Conservation (phyloP, 1,140 invertebrate species). For the Pachypeltis micranthus region DNA sequence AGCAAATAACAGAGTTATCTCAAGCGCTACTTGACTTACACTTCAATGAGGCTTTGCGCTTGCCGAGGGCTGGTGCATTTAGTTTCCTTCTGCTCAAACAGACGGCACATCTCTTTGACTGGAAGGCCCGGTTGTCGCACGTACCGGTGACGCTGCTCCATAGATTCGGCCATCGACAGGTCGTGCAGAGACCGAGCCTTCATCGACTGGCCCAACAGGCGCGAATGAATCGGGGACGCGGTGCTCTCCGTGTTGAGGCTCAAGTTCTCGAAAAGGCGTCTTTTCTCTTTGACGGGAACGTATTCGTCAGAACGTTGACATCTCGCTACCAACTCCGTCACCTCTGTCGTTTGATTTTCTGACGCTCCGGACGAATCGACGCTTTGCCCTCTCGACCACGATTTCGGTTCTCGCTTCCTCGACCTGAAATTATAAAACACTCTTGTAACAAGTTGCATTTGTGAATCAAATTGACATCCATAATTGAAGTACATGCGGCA, state of each 20-base stretch:
- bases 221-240: conserved; percentile 31
- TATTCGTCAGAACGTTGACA: conserved; percentile 43
- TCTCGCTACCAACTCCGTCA: conserved; percentile 37
- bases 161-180: conserved; percentile 34
- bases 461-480: no score
- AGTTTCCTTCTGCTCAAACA: neutral
- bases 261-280: conserved; percentile 44
- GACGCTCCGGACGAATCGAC: conserved; percentile 3
- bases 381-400: conserved; percentile 11
- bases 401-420: neutral
- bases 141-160: neutral
- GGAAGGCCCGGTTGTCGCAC: neutral
- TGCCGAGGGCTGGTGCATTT: no score
- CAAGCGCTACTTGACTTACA: no score
- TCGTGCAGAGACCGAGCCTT: conserved; percentile 45
- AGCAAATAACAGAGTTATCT: no score
- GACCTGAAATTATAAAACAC: no score
- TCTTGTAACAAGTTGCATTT: no score
- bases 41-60: no score
- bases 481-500: no score
- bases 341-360: conserved; percentile 32
- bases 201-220: conserved; percentile 18
- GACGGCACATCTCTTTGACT: neutral
- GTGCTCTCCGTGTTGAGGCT: conserved; percentile 40
- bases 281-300: conserved; percentile 47